phyloP scores from a whole-genome alignment of 53 echinoderm and acorn worm genomes.

The Astropecten irregularis region DNA sequence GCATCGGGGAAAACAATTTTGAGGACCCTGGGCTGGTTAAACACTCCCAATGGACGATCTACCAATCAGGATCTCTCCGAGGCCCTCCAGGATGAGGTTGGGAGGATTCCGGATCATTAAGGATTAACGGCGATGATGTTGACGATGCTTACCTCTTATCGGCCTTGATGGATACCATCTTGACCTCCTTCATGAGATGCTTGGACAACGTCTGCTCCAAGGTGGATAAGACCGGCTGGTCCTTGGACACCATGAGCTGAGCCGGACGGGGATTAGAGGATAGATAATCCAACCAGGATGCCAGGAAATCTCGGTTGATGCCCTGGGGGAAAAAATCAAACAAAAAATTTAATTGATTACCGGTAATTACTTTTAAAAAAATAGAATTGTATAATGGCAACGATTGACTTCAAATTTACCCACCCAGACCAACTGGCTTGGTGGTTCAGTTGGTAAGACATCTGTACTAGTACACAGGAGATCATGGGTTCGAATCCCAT shows the following conservation, averaged over 20 bases:
- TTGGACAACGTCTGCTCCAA: constrained; percentile 82
- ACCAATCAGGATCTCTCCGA: no score
- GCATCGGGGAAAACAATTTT: no score
- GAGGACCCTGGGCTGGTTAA: no score
- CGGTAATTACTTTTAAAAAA: no score
- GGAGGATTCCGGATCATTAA: no score
- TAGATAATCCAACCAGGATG: constrained; percentile 82
- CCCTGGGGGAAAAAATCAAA: constrained; percentile 58
- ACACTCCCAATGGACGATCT: no score
- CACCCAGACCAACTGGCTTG: no score
- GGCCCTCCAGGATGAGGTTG: no score
- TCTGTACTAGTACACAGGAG: no score
- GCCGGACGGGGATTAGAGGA: constrained; percentile 88
- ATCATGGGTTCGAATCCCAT: no score
- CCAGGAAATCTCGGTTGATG: constrained; percentile 74
- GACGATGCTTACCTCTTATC: constrained; percentile 88
- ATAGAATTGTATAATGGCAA: background rate
- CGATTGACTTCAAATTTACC: background rate
- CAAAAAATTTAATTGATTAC: background rate
- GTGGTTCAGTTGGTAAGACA: no score
- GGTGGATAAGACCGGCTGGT: constrained; percentile 77
- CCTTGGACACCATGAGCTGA: constrained; percentile 89
- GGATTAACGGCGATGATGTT: no score
- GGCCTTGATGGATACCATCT: constrained; percentile 85
- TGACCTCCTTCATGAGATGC: constrained; percentile 84